These are phyloP conservation scores for Aphis craccivora DNA, from an alignment of 1,140 invertebrate genomes.

Conservation along the genomic window DNA sequence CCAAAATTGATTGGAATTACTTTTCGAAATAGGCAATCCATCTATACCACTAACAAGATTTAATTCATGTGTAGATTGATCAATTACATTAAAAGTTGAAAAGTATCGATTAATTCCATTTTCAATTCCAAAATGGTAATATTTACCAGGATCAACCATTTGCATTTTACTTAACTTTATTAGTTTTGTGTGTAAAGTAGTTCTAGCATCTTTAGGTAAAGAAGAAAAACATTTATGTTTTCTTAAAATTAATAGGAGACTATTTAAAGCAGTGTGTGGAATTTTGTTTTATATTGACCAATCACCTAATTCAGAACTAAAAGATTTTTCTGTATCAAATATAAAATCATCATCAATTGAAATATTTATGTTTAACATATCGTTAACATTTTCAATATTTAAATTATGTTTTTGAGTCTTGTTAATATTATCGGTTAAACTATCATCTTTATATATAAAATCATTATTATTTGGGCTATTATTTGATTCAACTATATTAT, in stretches of 20 bases:
- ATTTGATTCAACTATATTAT: not conserved
- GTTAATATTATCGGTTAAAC: not conserved
- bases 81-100: not conserved
- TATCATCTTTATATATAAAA: not conserved
- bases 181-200: not conserved
- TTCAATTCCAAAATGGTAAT: no score
- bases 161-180: not conserved
- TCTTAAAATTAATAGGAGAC: constrained; percentile 5
- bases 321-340: not conserved
- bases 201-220: not conserved
- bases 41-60: not conserved
- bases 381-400: not conserved
- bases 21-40: constrained; percentile 24
- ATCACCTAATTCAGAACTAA: not conserved
- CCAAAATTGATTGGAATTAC: constrained; percentile 20
- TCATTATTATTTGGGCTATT: not conserved
- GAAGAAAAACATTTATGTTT: constrained; percentile 17
- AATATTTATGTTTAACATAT: not conserved
- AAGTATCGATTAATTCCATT: constrained; percentile 40
- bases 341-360: not conserved
- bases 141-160: constrained; percentile 45
- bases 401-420: not conserved
- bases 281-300: constrained; percentile 9
- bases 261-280: not conserved
- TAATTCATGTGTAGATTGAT: not conserved